Percentiles rank a stretch among this genome's conserved stretches.
phyloP scores from a whole-genome alignment of 1,140 invertebrate genomes.

The Drosophila mojavensis region DNA sequence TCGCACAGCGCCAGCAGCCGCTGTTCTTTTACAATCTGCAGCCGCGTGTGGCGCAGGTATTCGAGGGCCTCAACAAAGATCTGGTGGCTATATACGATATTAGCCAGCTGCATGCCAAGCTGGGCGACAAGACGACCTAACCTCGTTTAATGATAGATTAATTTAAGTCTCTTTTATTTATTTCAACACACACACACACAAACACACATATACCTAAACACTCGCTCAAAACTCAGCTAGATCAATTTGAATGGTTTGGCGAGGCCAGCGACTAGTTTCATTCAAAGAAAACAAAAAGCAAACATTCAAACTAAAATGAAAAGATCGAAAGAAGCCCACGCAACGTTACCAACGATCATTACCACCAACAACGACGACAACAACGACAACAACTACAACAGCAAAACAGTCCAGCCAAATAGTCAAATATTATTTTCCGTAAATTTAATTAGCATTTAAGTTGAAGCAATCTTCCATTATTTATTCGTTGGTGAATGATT shows the following conservation, averaged over 20 bases:
- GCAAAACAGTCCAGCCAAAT: conserved; percentile 44
- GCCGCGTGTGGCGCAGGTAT: conserved; percentile 90
- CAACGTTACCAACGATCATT: conserved; percentile 32
- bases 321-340: conserved; percentile 45
- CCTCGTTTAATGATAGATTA: conserved; percentile 59
- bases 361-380: conserved; percentile 3
- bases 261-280: conserved; percentile 59
- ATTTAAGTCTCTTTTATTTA: conserved; percentile 50
- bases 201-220: background rate
- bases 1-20: conserved; percentile 88
- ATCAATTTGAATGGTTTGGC: conserved; percentile 50
- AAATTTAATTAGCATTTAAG: conserved; percentile 78
- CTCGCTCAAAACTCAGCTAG: conserved; percentile 32
- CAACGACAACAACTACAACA: conserved; percentile 9
- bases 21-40: conserved; percentile 93
- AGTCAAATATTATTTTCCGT: conserved; percentile 63
- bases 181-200: conserved; percentile 17
- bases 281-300: conserved; percentile 10
- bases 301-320: background rate
- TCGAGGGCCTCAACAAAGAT: conserved; percentile 89
- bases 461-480: conserved; percentile 55
- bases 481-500: conserved; percentile 52
- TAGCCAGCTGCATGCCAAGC: conserved; percentile 88
- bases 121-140: conserved; percentile 84
- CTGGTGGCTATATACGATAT: conserved; percentile 90